Evolutionary conservation across 2,113 vertebrate genomes (phyloP), one percentile per base, ranked within the genome.

Genomic region (Pollimyrus isidori): DNA sequence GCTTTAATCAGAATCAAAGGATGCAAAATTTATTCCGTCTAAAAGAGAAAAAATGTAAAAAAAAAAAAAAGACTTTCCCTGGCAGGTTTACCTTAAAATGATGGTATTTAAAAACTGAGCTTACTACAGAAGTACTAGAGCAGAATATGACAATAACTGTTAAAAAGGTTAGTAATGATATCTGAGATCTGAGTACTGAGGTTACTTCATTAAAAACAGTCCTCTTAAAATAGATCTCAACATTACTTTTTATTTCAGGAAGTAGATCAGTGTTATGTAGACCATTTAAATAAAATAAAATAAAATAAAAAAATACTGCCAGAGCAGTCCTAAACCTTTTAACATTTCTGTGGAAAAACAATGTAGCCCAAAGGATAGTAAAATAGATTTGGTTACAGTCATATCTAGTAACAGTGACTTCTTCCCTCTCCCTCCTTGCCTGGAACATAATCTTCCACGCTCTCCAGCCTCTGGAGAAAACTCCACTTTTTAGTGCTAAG

Each of bases 361-460:
- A 89, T 90, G 88, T 93, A 91, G 94, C 95, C 93, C 91, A 91
- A 91, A 92, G 95, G 94, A 92, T 90, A 95, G 94, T 94, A 92
- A 94, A 94, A 94, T 91, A 94, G 94, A 96, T 96, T 94, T 92
- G 90, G 95, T 96, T 96, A 96, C 95, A 95, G 92, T 94, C 89
- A 91, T 95, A 95, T 96, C 95, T 95, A 89, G 93, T 96, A 95
- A 94, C 95, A 93, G 91, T 87, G 69, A 89, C 80, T 94, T 94
- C 93, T 95, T 95, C 93, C 94, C 93, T 91, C 93, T 94, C 92
- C 92, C 91, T 89, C 89, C 26, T 90, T 86, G 90, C 87, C 93
- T 92, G 95, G 94, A 96, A 96, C 94, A 93, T 92, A 94, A 95
- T 95, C 92, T 89, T 91, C 90, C 93, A 93, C 93, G 92, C 94